Percentiles rank a stretch among this genome's conserved stretches.
Evolutionary conservation across 2,113 vertebrate species (phyloP).

Genomic region (Stigmatopora nigra): DNA sequence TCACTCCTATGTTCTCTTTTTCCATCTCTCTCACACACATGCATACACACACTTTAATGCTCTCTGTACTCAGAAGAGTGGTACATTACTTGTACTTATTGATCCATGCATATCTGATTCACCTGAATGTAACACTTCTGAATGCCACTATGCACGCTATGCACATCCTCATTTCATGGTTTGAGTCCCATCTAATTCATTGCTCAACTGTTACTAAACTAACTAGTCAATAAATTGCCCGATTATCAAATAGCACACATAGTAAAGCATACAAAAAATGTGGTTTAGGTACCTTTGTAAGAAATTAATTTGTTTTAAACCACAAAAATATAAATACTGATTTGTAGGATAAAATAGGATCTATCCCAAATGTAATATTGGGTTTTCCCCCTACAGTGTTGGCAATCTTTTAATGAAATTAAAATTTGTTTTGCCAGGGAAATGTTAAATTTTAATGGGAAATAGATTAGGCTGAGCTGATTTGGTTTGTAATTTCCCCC

Average conservation of each 20-base stretch:
- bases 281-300: background rate
- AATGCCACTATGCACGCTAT: slow-evolving; percentile 6
- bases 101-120: background rate
- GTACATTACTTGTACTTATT: background rate
- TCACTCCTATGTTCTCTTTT: background rate
- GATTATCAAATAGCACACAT: background rate
- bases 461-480: background rate
- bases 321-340: background rate
- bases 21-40: slow-evolving; percentile 2
- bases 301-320: background rate
- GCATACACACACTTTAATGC: slow-evolving; percentile 10
- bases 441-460: background rate
- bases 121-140: background rate
- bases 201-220: background rate
- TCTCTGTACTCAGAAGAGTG: background rate
- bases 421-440: background rate
- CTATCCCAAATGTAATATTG: too few relatives aligned
- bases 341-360: too few relatives aligned
- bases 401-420: background rate
- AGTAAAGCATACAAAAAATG: background rate
- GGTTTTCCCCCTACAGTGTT: background rate
- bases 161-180: slow-evolving; percentile 19
- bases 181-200: slow-evolving; percentile 21
- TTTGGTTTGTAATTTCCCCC: background rate
- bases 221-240: background rate